Base-by-base conservation (phyloP, 2,797 vertebrate genomes). In the Glossophaga mutica region DNA sequence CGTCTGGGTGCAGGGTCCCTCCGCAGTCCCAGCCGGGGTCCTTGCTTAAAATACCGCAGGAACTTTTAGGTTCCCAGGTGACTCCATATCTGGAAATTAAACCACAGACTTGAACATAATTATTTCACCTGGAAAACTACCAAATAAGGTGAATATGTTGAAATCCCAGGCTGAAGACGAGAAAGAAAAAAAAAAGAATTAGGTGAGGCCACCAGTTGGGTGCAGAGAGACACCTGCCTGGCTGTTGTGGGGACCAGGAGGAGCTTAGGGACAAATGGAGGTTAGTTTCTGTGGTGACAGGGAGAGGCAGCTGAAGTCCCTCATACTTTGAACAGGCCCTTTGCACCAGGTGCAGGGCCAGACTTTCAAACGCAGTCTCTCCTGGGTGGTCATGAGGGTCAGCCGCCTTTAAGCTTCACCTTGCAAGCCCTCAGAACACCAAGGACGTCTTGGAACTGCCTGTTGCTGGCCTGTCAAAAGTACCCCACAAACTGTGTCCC, bases 371-470 rank as follows among this genome's bases (percentile, higher is more conserved):
- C 14, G 26, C 42, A 16, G 26, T 8, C 70, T 9, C 24, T 71
- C 16, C 3, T 16, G 6, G 12, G 7, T 4, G 26, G 70, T 4
- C 6, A 3, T 5, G 7, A 7, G 39, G 42, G 39, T 15, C 24
- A 0, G 39, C 39, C 14, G 1, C 39, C 70, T 16, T 26, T 26
- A 44, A 15, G 68, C 24, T 11, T 37, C 10, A 24, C 24, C 68
- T 39, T 24, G 68, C 12, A 37, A 37, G 37, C 19, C 68, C 39
- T 1, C 12, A 6, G 70, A 37, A 16, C 2, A 5, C 26, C 71
- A 18, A 7, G 2, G 16, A 9, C 15, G 2, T 5, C 42, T 46
- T 15, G 26, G 42, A 46, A 46, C 9, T 2, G 44, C 26, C 70
- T 4, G 4, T 11, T 46, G 4, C 26, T 2, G 71, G 3, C 9